Base-by-base conservation (phyloP, 1,140 invertebrate genomes). In the Patella vulgata region DNA sequence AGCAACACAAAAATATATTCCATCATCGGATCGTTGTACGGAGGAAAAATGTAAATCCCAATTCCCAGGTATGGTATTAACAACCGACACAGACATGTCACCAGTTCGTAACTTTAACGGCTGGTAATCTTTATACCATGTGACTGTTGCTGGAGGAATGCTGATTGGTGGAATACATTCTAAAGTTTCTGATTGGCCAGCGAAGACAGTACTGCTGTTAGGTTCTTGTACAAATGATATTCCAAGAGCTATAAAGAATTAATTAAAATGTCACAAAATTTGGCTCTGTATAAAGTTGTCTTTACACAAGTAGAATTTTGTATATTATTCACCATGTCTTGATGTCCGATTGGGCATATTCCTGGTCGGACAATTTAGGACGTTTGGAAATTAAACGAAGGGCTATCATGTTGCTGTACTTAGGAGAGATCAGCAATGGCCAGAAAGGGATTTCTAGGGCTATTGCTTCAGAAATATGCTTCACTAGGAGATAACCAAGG, bases 41-140 rank as follows among this genome's bases (percentile, higher is more conserved):
- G 75, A 61, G 30, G 55, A 39, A 43, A 79, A 66, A 23, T 68
- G 56, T 2, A 81, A 61, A 67, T 79, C 66, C 63, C 72, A 70
- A 6, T 42, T 56, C 19, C 64, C 72, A 19, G 46, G 44, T 9
- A 50, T 40, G 36, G 54, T 31, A 9, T 62, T 40, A 17, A 57
- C 39, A 30, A 30, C 30, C 17, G 30, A 50, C 28, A 57, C 47
- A 33, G 55, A 42, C 6, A 63, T 54, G 30, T 39, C 11, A 50
- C 58, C 63, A 27, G 64, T 54, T 31, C 67, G 57, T n/a, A 58
- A 31, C 5, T 50, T 40, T 28, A 78, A 31, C 42, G 64, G 60
- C n/a, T 63, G 28, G 59, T 74, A 74, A 63, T 79, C 60, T 50
- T 77, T 81, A 65, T 81, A 81, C 79, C 79, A 81, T 21, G 61